Base-by-base conservation (phyloP, 2,797 vertebrate genomes). In the Oophaga sylvatica region DNA sequence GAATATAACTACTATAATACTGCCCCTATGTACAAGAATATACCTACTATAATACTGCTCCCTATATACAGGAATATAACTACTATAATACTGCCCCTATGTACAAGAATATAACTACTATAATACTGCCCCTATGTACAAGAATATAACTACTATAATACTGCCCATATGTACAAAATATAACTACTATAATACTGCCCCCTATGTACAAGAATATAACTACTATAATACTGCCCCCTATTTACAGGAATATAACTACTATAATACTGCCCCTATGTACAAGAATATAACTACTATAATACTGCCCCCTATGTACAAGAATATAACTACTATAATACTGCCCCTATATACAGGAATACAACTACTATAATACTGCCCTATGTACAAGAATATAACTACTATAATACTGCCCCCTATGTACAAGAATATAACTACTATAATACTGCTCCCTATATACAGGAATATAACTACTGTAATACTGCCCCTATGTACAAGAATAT, bases 111-210 rank as follows among this genome's bases (percentile, higher is more conserved):
- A 70, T 70, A 70, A 70, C 67, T 70, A 70, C 29, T 70, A 31
- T 70, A 70, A 70, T 70, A 67, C 10, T 67, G n/a, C n/a, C n/a
- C n/a, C n/a, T n/a, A n/a, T n/a, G n/a, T n/a, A n/a, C n/a, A n/a
- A n/a, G n/a, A 41, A 41, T 70, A 31, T 68, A 71, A 71, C 70
- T 20, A 41, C 70, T 71, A 41, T 71, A 71, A 20, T 41, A 71
- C 17, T 71, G 17, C 35, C 3, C 35, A 2, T 41, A 41, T 41
- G 35, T 41, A 41, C 35, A 41, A 41, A 41, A 41, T 70, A 70
- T 70, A 70, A 70, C 67, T 70, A 70, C 29, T 70, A 31, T 70
- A 70, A 70, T 70, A 67, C 10, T 67, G n/a, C n/a, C n/a, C n/a
- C n/a, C n/a, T n/a, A n/a, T n/a, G n/a, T n/a, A n/a, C n/a, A n/a